Percentiles rank a stretch among this genome's conserved stretches.
Conservation (phyloP, 2,888 invertebrate genomes). For the Torymus tubicola region DNA sequence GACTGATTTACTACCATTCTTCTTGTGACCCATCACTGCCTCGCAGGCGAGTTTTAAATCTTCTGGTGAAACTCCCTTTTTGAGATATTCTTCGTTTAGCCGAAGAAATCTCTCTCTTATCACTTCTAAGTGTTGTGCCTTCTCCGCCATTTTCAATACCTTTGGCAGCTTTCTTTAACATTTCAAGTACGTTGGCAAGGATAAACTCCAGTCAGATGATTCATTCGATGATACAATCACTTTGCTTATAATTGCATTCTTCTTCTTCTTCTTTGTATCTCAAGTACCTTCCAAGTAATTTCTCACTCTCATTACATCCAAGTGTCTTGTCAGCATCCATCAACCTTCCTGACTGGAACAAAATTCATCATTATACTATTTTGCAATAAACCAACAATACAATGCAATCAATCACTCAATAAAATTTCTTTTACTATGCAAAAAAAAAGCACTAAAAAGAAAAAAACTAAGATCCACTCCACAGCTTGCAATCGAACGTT, state of each 20-base stretch:
- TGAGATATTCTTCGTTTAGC: constrained; percentile 64
- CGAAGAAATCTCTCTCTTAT: constrained; percentile 64
- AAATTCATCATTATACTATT: neutral
- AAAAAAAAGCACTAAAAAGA: no score
- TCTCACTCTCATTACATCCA: neutral
- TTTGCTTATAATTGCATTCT: constrained; percentile 34
- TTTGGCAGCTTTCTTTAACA: constrained; percentile 48
- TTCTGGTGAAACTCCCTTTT: constrained; percentile 64
- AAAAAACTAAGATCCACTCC: no score
- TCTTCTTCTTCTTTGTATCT: constrained; percentile 28
- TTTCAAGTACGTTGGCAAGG: constrained; percentile 40
- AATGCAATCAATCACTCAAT: no score
- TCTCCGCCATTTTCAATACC: constrained; percentile 60
- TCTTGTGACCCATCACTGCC: constrained; percentile 42
- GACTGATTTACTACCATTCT: constrained; percentile 33
- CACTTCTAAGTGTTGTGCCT: constrained; percentile 60
- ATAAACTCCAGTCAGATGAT: constrained; percentile 37
- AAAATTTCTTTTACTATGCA: no score
- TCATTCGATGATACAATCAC: constrained; percentile 41
- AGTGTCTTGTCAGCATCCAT: neutral
- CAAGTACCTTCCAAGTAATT: constrained; percentile 19
- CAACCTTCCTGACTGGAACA: constrained; percentile 2
- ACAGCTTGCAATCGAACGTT: no score
- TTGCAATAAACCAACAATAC: no score
- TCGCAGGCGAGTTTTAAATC: constrained; percentile 62